A percentile compares a stretch with the other conserved stretches of the same genome.
These are phyloP conservation scores for Pangasius mekongensis DNA, from an alignment of 2,797 vertebrate genomes.

Conservation along the genomic window DNA sequence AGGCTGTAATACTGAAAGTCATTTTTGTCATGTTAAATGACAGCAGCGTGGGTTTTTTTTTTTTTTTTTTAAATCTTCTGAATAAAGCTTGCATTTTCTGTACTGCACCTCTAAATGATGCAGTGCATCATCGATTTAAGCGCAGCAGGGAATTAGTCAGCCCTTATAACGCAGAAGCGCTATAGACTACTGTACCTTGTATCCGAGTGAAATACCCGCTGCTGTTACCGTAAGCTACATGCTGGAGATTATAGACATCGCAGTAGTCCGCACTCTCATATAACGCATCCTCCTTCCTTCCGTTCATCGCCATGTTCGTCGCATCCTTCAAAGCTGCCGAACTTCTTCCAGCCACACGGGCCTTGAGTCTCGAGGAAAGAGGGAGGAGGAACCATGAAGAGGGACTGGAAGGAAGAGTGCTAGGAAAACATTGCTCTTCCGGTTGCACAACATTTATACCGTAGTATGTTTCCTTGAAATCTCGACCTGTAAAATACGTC, in stretches of 20 bases:
- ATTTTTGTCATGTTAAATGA: background rate
- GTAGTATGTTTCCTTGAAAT: too few relatives aligned
- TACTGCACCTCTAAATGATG: conserved; percentile 32
- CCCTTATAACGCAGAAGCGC: conserved; percentile 2
- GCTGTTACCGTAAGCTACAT: conserved; percentile 71
- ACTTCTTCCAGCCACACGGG: conserved; percentile 68
- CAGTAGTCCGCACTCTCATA: conserved; percentile 75
- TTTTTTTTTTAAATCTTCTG: too few relatives aligned
- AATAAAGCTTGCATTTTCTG: background rate
- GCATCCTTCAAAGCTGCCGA: conserved; percentile 70
- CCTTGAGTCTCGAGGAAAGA: conserved; percentile 13
- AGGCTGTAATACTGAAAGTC: background rate
- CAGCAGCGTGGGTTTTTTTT: background rate
- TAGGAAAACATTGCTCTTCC: background rate
- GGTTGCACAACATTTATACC: background rate
- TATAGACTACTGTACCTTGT: conserved; percentile 72
- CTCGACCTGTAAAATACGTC: background rate
- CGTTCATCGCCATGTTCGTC: conserved; percentile 82
- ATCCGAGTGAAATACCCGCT: conserved; percentile 75
- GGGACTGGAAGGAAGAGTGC: background rate
- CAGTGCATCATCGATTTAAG: conserved; percentile 37
- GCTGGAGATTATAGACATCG: conserved; percentile 71
- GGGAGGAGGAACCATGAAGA: background rate
- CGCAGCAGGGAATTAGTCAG: conserved; percentile 32
- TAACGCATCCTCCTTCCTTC: conserved; percentile 74